A percentile compares a stretch with the other conserved stretches of the same genome.
Conservation (phyloP, 2,113 vertebrate species). For the Lates calcarifer region DNA sequence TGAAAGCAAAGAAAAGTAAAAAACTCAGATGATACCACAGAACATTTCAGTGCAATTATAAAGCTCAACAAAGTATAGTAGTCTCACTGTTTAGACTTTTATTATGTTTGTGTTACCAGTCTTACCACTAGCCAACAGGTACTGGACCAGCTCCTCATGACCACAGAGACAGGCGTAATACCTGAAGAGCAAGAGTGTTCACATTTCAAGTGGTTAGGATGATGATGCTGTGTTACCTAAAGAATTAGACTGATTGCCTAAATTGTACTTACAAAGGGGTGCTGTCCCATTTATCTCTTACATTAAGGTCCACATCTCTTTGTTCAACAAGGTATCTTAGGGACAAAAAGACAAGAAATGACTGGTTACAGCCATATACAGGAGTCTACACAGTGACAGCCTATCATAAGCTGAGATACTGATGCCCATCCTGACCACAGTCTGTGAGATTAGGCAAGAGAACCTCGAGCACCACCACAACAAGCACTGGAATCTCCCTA, state of each 20-base stretch:
- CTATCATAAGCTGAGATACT: background rate
- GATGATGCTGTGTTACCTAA: background rate
- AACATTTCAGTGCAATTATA: background rate
- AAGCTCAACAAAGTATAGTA: too few relatives aligned
- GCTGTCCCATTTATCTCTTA: conserved; percentile 98
- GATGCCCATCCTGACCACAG: too few relatives aligned
- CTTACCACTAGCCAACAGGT: conserved; percentile 95
- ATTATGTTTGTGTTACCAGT: background rate
- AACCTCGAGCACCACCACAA: too few relatives aligned
- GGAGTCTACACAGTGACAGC: background rate
- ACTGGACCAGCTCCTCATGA: conserved; percentile 95
- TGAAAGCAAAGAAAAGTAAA: conserved; percentile 56
- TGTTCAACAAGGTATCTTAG: conserved; percentile 95
- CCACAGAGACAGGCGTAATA: conserved; percentile 98
- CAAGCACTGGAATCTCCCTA: too few relatives aligned
- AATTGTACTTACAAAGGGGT: conserved; percentile 92
- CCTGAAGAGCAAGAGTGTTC: conserved; percentile 73
- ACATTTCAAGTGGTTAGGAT: background rate
- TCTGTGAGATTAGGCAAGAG: too few relatives aligned
- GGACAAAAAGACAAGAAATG: conserved; percentile 43
- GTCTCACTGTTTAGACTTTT: background rate
- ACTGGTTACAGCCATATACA: background rate
- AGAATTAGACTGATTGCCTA: background rate
- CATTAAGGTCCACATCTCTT: conserved; percentile 96
- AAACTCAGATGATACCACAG: background rate